Evolutionary conservation across 2,113 vertebrate species (phyloP).

Genomic region (Corythornis madagascariensis): DNA sequence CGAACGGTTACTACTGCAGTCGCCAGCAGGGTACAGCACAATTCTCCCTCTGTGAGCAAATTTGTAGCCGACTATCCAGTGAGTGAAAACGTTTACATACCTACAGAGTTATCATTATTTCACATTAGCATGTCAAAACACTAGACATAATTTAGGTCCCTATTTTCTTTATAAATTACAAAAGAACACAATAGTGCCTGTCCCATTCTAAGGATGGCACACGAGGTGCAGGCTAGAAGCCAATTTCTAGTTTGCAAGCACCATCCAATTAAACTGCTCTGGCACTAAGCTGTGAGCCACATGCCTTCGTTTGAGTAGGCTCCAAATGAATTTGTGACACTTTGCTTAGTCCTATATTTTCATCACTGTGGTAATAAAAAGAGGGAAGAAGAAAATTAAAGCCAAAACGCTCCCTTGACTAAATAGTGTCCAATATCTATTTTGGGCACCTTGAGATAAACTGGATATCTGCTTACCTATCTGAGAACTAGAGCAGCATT

Average conservation of each 20-base stretch:
- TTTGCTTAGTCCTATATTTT: neutral
- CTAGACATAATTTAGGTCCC: neutral
- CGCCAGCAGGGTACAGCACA: neutral
- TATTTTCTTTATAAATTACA: neutral
- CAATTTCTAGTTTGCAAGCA: neutral
- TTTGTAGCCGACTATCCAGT: neutral
- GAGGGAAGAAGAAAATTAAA: neutral
- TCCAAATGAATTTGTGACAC: neutral
- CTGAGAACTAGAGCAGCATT: neutral
- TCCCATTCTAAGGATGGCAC: neutral
- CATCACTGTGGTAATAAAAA: neutral
- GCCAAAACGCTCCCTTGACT: neutral
- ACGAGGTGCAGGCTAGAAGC: neutral
- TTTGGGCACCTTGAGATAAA: neutral
- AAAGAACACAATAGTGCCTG: neutral
- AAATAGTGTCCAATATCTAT: neutral
- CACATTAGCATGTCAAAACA: neutral
- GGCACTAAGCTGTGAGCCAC: neutral
- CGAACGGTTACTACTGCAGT: neutral
- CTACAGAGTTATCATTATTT: neutral
- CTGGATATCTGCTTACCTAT: neutral
- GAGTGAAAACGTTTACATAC: neutral
- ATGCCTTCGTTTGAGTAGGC: neutral
- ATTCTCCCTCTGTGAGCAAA: neutral
- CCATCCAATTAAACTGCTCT: neutral